Base-by-base conservation (phyloP, 2,888 invertebrate species). In the Electrophaes corylata region DNA sequence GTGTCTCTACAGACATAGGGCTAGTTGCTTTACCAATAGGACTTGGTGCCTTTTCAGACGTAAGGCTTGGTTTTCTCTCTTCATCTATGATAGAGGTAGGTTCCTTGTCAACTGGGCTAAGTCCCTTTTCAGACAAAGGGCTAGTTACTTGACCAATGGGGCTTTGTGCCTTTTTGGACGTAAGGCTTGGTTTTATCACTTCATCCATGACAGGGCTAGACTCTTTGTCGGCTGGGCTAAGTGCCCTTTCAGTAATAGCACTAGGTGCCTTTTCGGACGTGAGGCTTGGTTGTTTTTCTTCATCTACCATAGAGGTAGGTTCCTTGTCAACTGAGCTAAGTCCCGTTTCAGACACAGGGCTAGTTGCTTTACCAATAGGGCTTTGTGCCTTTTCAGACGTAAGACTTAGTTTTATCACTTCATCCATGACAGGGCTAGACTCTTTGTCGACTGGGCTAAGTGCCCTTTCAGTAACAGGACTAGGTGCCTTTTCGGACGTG, bases 361-460 rank as follows among this genome's bases (percentile, higher is more conserved):
- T 66, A 1, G 59, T n/a, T n/a, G n/a, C n/a, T n/a, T n/a, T n/a
- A n/a, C n/a, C n/a, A n/a, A n/a, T n/a, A n/a, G n/a, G n/a, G n/a
- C n/a, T n/a, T n/a, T n/a, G 29, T 3, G n/a, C 33, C 10, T 52
- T 60, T 0, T 56, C 47, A 14, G 43, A 14, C 0, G 39, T 19
- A 0, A 53, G 26, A 39, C 64, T 70, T 33, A 63, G 37, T 16
- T 37, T 61, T 18, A 65, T 64, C 0, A 4, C 20, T 4, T 20
- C 20, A 3, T 20, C 20, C 5, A 47, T 48, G 40, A 54, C 31
- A 12, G 16, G 35, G 48, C 37, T 48, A 18, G 19, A 2, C 6
- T 12, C 19, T 4, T 35, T 26, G 2, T 55, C 48, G 16, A 39
- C 11, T 1, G 19, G 26, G 35, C 50, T 57, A 18, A 18, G 48